Base-by-base conservation (phyloP, 92 coral and sea anemone species). In the Epizoanthus scotinus region DNA sequence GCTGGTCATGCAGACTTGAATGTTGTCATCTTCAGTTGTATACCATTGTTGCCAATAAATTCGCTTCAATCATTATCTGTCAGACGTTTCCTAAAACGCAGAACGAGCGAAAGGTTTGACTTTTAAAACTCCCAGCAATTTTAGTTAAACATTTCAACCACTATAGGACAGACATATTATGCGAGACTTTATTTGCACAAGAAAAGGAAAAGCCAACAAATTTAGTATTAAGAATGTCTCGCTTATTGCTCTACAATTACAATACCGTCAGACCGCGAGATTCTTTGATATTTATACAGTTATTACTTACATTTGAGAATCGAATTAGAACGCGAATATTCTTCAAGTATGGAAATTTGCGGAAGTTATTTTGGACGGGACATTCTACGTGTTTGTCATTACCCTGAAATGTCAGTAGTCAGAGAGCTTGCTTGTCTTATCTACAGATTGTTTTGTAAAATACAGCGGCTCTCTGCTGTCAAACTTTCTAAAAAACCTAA, bases 1-100 rank as follows among this genome's bases (percentile, higher is more conserved):
- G 81, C 44, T 75, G 52, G 52, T 60, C 81, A 60, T 58, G 68
- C 27, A 75, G 63, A 60, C 26, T 59, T 24, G 62, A 64, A 64
- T 6, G 21, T 64, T 22, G 15, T 75, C 1, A 59, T n/a, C 63
- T 60, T 59, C 38, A 36, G 18, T 36, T 59, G 21, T 58, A 75
- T 4, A 1, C 34, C 8, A 12, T 6, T 17, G 7, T 40, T 59
- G 13, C 21, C 18, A 38, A 3, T 0, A 47, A 47, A 47, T 22
- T 29, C 34, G 21, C 21, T 49, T 14, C 26, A 40, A 18, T 60
- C 69, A 38, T 31, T 36, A 36, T 21, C 21, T 75, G 20, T 38
- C 49, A 42, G 15, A 75, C 47, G 67, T 47, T 47, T 47, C 52
- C 4, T 31, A 4, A 44, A 44, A 7, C 12, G 52, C 52, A 15